phyloP scores from a whole-genome alignment of 2,797 vertebrate genomes.

The Cuculus canorus region DNA sequence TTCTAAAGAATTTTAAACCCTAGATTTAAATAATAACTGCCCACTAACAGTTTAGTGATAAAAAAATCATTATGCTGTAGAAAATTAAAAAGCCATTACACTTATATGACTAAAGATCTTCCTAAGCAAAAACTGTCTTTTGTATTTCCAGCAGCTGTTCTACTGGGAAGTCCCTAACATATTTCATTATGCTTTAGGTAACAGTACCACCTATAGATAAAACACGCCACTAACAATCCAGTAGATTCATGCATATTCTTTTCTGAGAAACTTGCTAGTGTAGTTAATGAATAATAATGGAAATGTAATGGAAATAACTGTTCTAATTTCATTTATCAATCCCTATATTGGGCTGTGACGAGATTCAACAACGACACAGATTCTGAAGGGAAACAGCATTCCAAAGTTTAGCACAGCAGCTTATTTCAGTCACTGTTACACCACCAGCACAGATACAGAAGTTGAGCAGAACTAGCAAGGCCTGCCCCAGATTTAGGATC shows the following conservation, averaged over 20 bases:
- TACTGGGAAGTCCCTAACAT: not conserved
- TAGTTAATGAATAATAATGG: not conserved
- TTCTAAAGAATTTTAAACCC: not conserved
- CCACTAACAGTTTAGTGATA: not conserved
- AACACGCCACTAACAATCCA: not conserved
- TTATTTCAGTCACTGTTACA: not conserved
- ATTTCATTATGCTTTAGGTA: not conserved
- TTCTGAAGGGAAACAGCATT: not conserved
- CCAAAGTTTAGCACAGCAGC: not conserved
- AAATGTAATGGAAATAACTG: not conserved
- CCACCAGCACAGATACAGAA: not conserved
- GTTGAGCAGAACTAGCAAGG: not conserved
- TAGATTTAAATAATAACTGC: not conserved
- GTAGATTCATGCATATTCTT: not conserved
- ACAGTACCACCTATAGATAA: conserved; percentile 62
- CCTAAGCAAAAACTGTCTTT: not conserved
- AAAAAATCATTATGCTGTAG: not conserved
- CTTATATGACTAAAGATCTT: not conserved
- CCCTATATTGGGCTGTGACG: not conserved
- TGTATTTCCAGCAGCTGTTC: not conserved
- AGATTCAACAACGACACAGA: not conserved
- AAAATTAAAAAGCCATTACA: not conserved
- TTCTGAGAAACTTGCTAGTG: not conserved
- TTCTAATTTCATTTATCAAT: not conserved
- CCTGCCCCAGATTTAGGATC: not conserved